Conservation (phyloP, 1,140 invertebrate genomes). For the Polypedilum vanderplanki region DNA sequence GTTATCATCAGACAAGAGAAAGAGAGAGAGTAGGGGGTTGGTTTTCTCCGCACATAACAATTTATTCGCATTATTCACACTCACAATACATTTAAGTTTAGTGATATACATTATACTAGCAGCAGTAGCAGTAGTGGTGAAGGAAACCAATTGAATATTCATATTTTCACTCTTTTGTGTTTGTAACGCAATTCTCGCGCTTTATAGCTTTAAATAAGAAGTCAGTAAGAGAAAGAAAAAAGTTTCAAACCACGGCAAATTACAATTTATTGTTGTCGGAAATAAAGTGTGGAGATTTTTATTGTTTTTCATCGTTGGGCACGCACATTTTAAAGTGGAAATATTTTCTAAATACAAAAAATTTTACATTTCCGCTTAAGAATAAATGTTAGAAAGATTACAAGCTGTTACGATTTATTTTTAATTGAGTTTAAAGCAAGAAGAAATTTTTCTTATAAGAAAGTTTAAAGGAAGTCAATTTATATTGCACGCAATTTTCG, state of each 20-base stretch:
- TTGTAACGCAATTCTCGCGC: neutral
- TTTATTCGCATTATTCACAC: constrained; percentile 4
- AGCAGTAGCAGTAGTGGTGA: too few species aligned
- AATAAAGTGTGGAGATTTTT: constrained; percentile 13
- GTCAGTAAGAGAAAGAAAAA: neutral
- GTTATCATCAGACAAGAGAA: neutral
- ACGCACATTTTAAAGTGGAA: constrained; percentile 5
- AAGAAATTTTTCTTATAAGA: neutral
- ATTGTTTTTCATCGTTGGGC: neutral
- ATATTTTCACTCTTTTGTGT: neutral
- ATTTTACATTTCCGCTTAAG: neutral
- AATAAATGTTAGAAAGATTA: neutral
- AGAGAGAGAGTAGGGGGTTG: neutral
- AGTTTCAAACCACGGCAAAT: neutral
- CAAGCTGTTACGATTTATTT: neutral
- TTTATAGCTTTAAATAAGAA: neutral
- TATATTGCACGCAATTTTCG: neutral
- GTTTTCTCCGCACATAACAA: neutral
- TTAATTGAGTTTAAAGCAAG: constrained; percentile 5
- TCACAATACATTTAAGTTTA: neutral
- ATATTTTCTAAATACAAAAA: neutral
- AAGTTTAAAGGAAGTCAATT: neutral
- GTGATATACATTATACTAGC: too few species aligned
- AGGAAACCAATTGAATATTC: constrained; percentile 6
- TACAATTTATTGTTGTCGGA: constrained; percentile 13